A percentile compares a stretch with the other conserved stretches of the same genome.
Conservation (phyloP, 92 coral and sea anemone species). For the Pocillopora meandrina region DNA sequence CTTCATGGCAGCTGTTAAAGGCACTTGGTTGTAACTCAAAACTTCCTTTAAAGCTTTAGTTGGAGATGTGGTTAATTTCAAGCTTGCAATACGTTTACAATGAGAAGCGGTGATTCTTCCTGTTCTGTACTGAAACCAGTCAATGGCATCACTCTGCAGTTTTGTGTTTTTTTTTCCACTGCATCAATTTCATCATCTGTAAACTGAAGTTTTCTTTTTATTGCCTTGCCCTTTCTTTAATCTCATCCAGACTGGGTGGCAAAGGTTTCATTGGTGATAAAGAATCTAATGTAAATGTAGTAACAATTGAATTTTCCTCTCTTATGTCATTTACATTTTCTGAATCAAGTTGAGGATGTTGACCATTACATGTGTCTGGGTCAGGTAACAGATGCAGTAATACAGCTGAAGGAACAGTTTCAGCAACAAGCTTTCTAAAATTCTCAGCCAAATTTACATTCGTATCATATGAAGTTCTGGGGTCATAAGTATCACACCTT, state of each 20-base stretch:
- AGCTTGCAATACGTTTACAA: slow-evolving; percentile 40
- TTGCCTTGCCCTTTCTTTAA: slow-evolving; percentile 34
- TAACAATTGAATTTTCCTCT: slow-evolving; percentile 18
- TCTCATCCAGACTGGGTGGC: slow-evolving; percentile 41
- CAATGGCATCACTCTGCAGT: slow-evolving; percentile 40
- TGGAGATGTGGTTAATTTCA: slow-evolving; percentile 41
- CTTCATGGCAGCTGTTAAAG: slow-evolving; percentile 49
- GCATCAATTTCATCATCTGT: slow-evolving; percentile 32
- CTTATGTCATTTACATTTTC: slow-evolving; percentile 27
- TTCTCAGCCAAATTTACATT: slow-evolving; percentile 20
- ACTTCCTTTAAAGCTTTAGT: slow-evolving; percentile 37
- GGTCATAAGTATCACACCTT: slow-evolving; percentile 26
- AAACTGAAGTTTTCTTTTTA: slow-evolving; percentile 38
- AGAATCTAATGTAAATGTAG: slow-evolving; percentile 14
- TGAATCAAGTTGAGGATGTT: slow-evolving; percentile 32
- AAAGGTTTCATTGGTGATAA: slow-evolving; percentile 20
- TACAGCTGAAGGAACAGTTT: slow-evolving; percentile 34
- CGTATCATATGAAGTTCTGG: slow-evolving; percentile 39
- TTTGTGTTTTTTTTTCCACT: slow-evolving; percentile 28
- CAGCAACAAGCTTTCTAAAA: slow-evolving; percentile 24
- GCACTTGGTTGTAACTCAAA: slow-evolving; percentile 2
- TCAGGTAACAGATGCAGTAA: slow-evolving; percentile 27
- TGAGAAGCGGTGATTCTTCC: slow-evolving; percentile 51
- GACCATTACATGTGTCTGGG: slow-evolving; percentile 23
- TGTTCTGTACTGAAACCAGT: slow-evolving; percentile 34